Evolutionary conservation across 2,888 invertebrate species (phyloP).

Genomic region (Heterodera filipjevi): DNA sequence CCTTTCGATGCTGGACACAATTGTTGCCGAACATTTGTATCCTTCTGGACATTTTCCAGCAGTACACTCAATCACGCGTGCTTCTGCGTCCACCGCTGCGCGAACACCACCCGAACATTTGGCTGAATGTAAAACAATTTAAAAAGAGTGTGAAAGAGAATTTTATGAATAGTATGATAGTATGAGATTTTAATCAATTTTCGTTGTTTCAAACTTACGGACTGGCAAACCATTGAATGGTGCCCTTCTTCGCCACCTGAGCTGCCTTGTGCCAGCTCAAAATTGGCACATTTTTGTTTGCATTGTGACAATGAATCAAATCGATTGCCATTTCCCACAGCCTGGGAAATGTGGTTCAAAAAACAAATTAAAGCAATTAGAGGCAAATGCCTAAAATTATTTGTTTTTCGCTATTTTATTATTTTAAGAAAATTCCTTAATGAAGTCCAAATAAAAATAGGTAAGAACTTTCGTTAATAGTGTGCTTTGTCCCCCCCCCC

Average conservation of each 20-base stretch:
- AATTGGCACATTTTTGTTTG: conserved; percentile 37
- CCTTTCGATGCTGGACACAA: conserved; percentile 59
- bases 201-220: conserved; percentile 40
- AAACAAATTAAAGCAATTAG: too few relatives aligned
- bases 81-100: conserved; percentile 43
- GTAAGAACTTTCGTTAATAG: neutral
- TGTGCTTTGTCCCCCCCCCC: too few relatives aligned
- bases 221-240: conserved; percentile 45
- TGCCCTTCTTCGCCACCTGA: conserved; percentile 23
- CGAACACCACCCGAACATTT: conserved; percentile 47
- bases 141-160: neutral
- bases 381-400: too few relatives aligned
- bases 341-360: conserved; percentile 38
- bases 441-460: neutral
- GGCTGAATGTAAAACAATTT: conserved; percentile 30
- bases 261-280: conserved; percentile 20
- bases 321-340: conserved; percentile 58
- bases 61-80: conserved; percentile 41
- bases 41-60: conserved; percentile 53
- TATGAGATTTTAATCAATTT: neutral
- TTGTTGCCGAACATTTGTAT: conserved; percentile 46
- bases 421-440: too few relatives aligned
- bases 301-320: conserved; percentile 53
- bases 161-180: neutral
- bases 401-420: too few relatives aligned